Percentiles rank a stretch among this genome's conserved stretches.
These are phyloP conservation scores for Aelia acuminata DNA, from an alignment of 2,888 invertebrate species.

Conservation along the genomic window DNA sequence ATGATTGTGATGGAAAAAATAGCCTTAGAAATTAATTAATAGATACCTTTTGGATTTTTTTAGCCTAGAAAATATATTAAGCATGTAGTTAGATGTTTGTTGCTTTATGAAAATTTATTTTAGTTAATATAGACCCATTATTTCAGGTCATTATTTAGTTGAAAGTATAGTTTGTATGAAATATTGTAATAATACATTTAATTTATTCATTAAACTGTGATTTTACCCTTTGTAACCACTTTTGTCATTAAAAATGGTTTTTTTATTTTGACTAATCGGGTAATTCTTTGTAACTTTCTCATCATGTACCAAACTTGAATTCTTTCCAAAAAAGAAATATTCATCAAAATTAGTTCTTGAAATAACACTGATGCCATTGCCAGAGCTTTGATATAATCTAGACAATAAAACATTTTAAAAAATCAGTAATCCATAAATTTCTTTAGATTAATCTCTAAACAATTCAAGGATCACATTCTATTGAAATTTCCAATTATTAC, in stretches of 20 bases:
- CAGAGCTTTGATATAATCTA: not conserved
- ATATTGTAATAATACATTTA: not conserved
- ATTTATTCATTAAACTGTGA: not conserved
- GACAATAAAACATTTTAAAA: not conserved
- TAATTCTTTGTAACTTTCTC: not conserved
- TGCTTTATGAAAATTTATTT: not conserved
- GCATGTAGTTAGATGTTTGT: not conserved
- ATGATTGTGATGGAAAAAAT: not conserved
- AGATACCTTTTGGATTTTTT: no score
- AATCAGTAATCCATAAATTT: not conserved
- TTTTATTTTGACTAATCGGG: not conserved
- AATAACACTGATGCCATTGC: slow-evolving; percentile 38
- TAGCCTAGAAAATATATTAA: not conserved
- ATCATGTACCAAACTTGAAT: not conserved
- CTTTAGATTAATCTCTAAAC: not conserved
- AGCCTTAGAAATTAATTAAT: no score
- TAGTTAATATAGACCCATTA: not conserved
- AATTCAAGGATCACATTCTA: not conserved
- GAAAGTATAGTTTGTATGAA: not conserved
- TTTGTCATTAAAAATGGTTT: not conserved
- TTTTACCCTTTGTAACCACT: not conserved
- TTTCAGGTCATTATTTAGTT: not conserved
- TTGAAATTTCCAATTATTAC: no score
- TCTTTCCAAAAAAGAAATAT: slow-evolving; percentile 17
- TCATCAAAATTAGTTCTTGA: slow-evolving; percentile 35